These are phyloP conservation scores for Oryzaephilus surinamensis DNA, from an alignment of 1,140 invertebrate species.

Conservation along the genomic window DNA sequence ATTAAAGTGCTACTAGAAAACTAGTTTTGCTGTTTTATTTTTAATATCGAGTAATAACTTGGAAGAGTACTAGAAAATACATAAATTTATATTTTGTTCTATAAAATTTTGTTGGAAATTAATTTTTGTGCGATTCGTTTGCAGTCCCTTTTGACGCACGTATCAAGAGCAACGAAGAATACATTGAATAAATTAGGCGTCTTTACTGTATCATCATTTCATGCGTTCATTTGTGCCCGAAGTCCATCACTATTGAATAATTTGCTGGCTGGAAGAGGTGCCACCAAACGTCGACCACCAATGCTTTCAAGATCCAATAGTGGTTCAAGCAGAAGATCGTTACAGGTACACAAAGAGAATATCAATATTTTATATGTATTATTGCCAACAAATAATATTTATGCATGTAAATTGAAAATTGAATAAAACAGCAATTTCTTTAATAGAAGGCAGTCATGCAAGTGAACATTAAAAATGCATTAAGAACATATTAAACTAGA, in stretches of 20 bases:
- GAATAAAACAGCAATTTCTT: not conserved
- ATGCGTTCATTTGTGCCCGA: conserved; percentile 92
- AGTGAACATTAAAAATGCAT: no score
- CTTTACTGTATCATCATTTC: conserved; percentile 95
- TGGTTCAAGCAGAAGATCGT: conserved; percentile 66
- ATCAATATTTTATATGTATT: no score
- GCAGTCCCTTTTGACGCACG: conserved; percentile 89
- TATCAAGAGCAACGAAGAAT: conserved; percentile 88
- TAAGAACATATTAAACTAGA: no score
- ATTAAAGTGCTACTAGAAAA: not conserved
- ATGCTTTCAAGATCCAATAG: conserved; percentile 81
- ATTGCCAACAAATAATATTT: not conserved
- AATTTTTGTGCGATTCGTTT: conserved; percentile 54
- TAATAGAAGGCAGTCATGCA: no score
- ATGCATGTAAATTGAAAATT: not conserved
- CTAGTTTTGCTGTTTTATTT: not conserved
- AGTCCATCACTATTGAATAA: conserved; percentile 88
- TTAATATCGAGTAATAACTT: no score
- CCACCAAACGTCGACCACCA: conserved; percentile 76
- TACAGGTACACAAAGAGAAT: conserved; percentile 63
- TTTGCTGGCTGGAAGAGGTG: conserved; percentile 78
- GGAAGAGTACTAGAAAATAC: not conserved
- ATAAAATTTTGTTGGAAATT: not conserved
- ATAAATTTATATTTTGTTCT: not conserved
- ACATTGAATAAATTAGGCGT: conserved; percentile 91